Evolutionary conservation across 2,888 invertebrate genomes (phyloP), one percentile per base, ranked within the genome.

Genomic region (Caenorhabditis sp.): DNA sequence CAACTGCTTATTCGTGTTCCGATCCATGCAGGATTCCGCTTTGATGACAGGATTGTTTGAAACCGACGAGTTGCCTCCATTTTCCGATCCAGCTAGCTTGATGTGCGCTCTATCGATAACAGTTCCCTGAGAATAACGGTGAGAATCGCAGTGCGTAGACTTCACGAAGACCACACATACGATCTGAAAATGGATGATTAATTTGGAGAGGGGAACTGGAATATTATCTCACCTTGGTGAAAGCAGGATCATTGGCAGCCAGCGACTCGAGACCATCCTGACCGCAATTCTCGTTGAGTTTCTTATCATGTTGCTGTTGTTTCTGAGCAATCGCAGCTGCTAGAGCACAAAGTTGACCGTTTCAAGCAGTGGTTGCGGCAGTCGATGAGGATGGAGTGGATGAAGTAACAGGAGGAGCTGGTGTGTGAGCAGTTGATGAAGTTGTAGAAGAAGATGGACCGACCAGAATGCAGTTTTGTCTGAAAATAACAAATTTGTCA

Each of bases 401-500:
- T 1, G 64, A 18, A 15, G 71, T 51, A 2, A 70, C 53, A 13
- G 84, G 65, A 9, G 71, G 35, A 1, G 83, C 53, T 4, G 72
- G 47, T 15, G 71, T n/a, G 1, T 32, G 18, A 13, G 67, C 22
- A 0, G 65, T 37, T 1, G 65, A 24, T 13, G 68, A 35, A n/a
- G 26, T 44, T n/a, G 47, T 18, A 18, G 47, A 47, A 2, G 64
- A 55, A 32, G 67, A 55, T 3, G 62, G 18, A 93, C 99, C 99
- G 24, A 99, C 99, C 85, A 99, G 94, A 90, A 99, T 99, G 92
- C 98, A 99, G 93, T 99, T 99, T 89, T 97, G 95, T 77, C 95
- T 94, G n/a, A n/a, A n/a, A n/a, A n/a, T n/a, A n/a, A n/a, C n/a
- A n/a, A n/a, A n/a, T n/a, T n/a, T n/a, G n/a, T n/a, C n/a, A n/a